Conservation (phyloP, 2,797 vertebrate species). For the Kryptolebias ocellatus region DNA sequence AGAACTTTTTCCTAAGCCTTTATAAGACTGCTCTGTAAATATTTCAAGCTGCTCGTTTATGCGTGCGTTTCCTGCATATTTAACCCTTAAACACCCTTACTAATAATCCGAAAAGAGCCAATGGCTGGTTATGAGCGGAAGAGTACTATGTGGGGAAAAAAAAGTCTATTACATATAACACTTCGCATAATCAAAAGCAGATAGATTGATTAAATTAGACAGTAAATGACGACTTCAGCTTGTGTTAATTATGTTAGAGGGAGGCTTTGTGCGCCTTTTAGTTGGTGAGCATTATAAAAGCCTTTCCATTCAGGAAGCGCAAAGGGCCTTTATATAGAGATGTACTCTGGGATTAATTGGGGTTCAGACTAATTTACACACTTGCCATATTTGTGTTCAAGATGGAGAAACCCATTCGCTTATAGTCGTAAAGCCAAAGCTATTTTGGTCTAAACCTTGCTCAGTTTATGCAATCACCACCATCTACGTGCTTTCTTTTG, state of each 20-base stretch:
- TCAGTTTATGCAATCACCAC: background rate
- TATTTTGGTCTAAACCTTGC: background rate
- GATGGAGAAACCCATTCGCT: background rate
- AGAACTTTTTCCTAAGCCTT: no score
- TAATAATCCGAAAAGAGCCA: no score
- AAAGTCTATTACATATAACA: background rate
- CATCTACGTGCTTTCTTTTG: background rate
- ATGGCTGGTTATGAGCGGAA: background rate
- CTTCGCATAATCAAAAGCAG: slow-evolving; percentile 24
- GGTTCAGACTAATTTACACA: slow-evolving; percentile 6
- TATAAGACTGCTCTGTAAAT: no score
- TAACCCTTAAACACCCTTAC: no score
- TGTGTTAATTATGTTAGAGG: slow-evolving; percentile 57
- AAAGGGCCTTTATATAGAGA: slow-evolving; percentile 12
- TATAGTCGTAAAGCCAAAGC: background rate
- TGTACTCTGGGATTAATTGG: background rate
- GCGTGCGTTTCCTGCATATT: no score
- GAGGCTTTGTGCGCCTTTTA: slow-evolving; percentile 44
- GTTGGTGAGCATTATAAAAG: background rate
- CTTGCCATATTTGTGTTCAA: background rate
- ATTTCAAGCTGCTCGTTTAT: no score
- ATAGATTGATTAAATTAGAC: slow-evolving; percentile 52
- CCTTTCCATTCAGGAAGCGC: slow-evolving; percentile 8
- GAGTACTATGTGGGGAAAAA: background rate
- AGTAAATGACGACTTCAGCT: slow-evolving; percentile 51